phyloP scores from a whole-genome alignment of 2,888 invertebrate species.

The Pristionchus mayeri region DNA sequence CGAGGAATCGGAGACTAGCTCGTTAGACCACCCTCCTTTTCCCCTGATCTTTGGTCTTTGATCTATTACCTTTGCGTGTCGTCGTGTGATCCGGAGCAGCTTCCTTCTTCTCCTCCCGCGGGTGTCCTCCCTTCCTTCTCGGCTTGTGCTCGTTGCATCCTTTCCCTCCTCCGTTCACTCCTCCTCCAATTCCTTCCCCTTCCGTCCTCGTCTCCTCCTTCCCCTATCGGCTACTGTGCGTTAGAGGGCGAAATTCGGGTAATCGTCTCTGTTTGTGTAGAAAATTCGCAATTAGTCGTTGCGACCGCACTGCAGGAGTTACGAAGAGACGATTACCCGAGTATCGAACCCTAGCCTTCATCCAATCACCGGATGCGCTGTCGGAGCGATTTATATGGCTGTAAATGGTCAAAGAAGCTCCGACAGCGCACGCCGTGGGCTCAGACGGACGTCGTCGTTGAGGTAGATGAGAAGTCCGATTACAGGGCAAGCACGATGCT shows the following conservation, averaged over 20 bases:
- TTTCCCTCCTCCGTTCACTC: background rate
- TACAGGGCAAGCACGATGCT: conserved; percentile 73
- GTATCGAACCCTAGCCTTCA: too few species aligned
- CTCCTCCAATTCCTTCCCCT: conserved; percentile 13
- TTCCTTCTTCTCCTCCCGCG: background rate
- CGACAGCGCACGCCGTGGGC: background rate
- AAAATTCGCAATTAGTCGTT: too few species aligned
- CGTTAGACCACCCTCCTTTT: background rate
- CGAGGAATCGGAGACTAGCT: background rate
- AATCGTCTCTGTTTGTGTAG: conserved; percentile 10
- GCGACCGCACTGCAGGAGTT: too few species aligned
- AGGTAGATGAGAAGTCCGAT: background rate
- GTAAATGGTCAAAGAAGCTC: too few species aligned
- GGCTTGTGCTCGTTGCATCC: conserved; percentile 11
- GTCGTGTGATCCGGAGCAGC: background rate
- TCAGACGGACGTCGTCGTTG: background rate
- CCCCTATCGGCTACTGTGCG: conserved; percentile 32
- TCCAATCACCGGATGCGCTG: too few species aligned
- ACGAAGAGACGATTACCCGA: too few species aligned
- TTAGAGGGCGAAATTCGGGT: too few species aligned
- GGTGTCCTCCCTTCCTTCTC: background rate
- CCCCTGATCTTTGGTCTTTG: too few species aligned
- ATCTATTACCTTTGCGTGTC: background rate
- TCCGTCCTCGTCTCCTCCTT: conserved; percentile 28
- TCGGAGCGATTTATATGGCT: too few species aligned